Evolutionary conservation across 2,888 invertebrate species (phyloP).

Genomic region (Cephus rjabovi): DNA sequence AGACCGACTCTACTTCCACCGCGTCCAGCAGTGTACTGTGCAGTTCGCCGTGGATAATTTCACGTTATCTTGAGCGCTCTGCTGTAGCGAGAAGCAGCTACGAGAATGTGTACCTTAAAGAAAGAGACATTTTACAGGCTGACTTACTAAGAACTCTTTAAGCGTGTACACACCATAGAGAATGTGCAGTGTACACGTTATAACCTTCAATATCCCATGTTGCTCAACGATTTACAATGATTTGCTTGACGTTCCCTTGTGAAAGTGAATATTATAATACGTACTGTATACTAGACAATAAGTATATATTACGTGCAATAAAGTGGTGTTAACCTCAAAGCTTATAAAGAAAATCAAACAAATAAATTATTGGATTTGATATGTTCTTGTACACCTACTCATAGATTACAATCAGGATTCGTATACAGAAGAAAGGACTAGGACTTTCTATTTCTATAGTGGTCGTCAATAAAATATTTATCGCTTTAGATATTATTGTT

Average conservation of each 20-base stretch:
- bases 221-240: neutral
- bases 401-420: neutral
- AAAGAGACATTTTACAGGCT: neutral
- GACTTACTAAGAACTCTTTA: neutral
- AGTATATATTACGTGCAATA: neutral
- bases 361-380: neutral
- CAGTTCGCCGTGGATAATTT: slow-evolving; percentile 28
- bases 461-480: neutral
- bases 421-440: neutral
- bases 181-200: neutral
- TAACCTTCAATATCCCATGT: neutral
- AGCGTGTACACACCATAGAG: neutral
- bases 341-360: neutral
- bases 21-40: slow-evolving; percentile 40
- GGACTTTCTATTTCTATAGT: neutral
- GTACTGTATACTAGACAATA: neutral
- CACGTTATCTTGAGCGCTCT: slow-evolving; percentile 36
- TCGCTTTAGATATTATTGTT: neutral
- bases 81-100: slow-evolving; percentile 24
- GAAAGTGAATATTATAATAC: neutral
- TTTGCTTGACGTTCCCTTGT: neutral
- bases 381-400: neutral
- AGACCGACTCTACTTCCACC: neutral
- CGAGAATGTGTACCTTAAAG: slow-evolving; percentile 19
- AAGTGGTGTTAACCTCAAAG: neutral